Evolutionary conservation across 2,797 vertebrate genomes (phyloP), one percentile per base, ranked within the genome.

Genomic region (Lagodon rhomboides): DNA sequence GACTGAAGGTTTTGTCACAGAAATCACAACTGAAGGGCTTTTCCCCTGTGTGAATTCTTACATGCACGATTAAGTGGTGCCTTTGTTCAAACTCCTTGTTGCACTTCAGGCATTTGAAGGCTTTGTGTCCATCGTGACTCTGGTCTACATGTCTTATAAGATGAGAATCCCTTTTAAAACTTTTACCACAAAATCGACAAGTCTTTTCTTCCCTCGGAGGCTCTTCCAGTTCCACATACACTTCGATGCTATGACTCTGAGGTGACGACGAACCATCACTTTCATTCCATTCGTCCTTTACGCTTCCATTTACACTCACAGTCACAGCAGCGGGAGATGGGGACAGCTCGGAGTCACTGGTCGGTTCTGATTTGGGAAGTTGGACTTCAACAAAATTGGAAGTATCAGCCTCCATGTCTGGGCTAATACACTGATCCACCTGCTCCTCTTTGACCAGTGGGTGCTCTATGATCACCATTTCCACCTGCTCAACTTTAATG

Each of bases 371-470:
- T 47, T 69, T 41, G 3, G 13, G 53, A 25, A 47, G 49, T 22
- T 13, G 20, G 46, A 59, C 38, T 63, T 80, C 55, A 16, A 47
- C 0, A 43, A 30, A 23, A 0, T 67, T 58, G 11, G 44, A 61
- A 5, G 62, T 27, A 8, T 74, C 58, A 1, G 17, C 69, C n/a
- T 82, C 64, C 49, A 55, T 3, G 8, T 74, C 62, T 22, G 77
- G 44, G 41, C 23, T 58, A 13, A 90, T 59, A 1, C 15, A 63
- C 1, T 58, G 17, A 66, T 85, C 78, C 63, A 68, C 58, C 74
- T 72, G 77, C 60, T 92, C 85, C 75, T 86, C 61, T 82, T 67
- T 87, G 16, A 87, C 41, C 53, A 62, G 67, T 8, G 47, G 41
- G 8, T 5, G 12, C 3, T 63, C 63, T 3, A n/a, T 44, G 18